Conservation (phyloP, 2,888 invertebrate genomes). For the Dryobotodes eremita region DNA sequence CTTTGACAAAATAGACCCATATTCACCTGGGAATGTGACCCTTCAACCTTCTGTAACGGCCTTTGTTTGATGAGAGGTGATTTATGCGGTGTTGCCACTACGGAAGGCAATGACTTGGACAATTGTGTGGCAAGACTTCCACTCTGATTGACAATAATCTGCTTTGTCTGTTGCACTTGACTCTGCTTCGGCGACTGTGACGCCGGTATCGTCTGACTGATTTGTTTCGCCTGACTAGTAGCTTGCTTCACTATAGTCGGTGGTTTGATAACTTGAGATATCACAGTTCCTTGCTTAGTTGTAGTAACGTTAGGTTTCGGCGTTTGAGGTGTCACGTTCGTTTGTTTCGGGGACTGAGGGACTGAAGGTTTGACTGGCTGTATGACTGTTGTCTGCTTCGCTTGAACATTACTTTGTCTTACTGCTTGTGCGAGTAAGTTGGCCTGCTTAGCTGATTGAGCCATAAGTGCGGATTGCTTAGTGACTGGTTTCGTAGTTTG, state of each 20-base stretch:
- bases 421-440: conserved; percentile 76
- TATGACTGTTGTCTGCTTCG: conserved; percentile 60
- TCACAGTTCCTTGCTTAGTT: conserved; percentile 56
- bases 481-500: conserved; percentile 51
- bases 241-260: conserved; percentile 58
- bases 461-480: conserved; percentile 76
- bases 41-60: conserved; percentile 79
- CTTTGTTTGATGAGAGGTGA: conserved; percentile 84
- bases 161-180: conserved; percentile 69
- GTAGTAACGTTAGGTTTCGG: conserved; percentile 54
- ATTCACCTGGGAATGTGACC: conserved; percentile 73
- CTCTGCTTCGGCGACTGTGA: conserved; percentile 75
- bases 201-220: conserved; percentile 54
- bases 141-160: conserved; percentile 61
- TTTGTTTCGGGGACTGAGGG: conserved; percentile 63
- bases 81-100: conserved; percentile 78
- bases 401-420: conserved; percentile 71
- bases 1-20: not conserved
- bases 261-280: conserved; percentile 58
- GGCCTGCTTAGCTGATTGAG: conserved; percentile 80
- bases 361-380: conserved; percentile 61
- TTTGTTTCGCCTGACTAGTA: conserved; percentile 59
- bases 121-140: conserved; percentile 61
- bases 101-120: conserved; percentile 77
- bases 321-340: conserved; percentile 48